Evolutionary conservation across 2,113 vertebrate genomes (phyloP).

Genomic region (Columba janthina): DNA sequence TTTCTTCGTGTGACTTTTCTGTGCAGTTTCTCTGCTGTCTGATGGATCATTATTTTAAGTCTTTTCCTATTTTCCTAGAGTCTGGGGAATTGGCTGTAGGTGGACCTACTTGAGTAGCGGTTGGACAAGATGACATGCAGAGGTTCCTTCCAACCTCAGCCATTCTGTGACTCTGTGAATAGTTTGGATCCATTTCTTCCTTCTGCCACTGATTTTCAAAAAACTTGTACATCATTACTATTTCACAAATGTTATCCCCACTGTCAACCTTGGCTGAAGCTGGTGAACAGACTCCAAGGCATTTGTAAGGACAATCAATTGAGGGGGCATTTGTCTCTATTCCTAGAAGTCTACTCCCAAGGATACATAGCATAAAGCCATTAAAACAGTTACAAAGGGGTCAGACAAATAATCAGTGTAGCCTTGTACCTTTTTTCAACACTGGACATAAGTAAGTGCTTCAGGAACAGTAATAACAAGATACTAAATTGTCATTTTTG

Average conservation of each 20-base stretch:
- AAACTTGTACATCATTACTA: not conserved
- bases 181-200: not conserved
- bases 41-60: not conserved
- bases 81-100: not conserved
- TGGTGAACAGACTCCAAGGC: not conserved
- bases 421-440: not conserved
- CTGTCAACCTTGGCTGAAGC: not conserved
- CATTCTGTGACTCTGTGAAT: not conserved
- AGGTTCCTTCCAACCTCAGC: not conserved
- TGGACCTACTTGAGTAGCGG: rapidly evolving
- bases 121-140: not conserved
- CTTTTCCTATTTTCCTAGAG: not conserved
- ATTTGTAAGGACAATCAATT: not conserved
- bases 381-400: not conserved
- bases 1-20: not conserved
- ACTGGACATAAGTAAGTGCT: not conserved
- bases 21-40: not conserved
- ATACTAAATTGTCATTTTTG: not conserved
- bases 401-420: not conserved
- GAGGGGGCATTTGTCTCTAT: not conserved
- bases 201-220: not conserved
- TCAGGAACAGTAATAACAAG: not conserved
- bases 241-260: not conserved
- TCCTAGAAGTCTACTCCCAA: not conserved
- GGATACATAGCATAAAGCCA: not conserved